Base-by-base conservation (phyloP, 2,888 invertebrate genomes). In the Ormyrus nitidulus region DNA sequence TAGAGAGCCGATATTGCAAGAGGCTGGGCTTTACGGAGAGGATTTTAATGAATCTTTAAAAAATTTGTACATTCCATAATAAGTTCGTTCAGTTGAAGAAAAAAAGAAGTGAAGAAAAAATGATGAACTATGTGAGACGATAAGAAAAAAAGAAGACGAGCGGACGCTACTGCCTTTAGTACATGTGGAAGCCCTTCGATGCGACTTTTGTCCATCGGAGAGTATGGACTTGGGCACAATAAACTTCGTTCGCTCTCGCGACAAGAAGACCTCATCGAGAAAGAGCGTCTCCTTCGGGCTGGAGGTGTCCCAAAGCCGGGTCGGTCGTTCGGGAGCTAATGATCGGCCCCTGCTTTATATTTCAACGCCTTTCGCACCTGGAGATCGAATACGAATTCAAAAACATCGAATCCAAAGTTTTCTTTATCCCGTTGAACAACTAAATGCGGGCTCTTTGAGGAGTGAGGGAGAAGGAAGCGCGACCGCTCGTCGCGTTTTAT, bases 1-100 rank as follows among this genome's bases (percentile, higher is more conserved):
- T 46, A 49, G n/a, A 56, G 61, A 73, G 53, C 48, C 56, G 13
- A 49, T 58, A 56, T 54, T 74, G 6, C 11, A 68, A 54, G 48
- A 58, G 53, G 73, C 66, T 48, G 68, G 66, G 66, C 54, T 68
- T 78, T 61, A 48, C 44, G 72, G 61, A 68, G 34, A 73, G 68
- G 68, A 73, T 73, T 73, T 78, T 73, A 68, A 73, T 73, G 69
- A 65, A 69, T 75, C 75, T 71, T 80, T 66, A 93, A 94, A 70
- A 80, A 93, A 94, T 94, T 94, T 94, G 94, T 94, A 94, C 94
- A 94, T 94, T 95, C 94, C 94, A 94, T 94, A 93, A 93, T 93
- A 93, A 91, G 72, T 94, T 93, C 92, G 92, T 93, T 93, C 86
- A 85, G 71, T 75, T 75, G 74, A 79, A 85, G 85, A 86, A 84